A percentile compares a stretch with the other conserved stretches of the same genome.
phyloP scores from a whole-genome alignment of 1,140 invertebrate genomes.

The Drosophila grimshawi region DNA sequence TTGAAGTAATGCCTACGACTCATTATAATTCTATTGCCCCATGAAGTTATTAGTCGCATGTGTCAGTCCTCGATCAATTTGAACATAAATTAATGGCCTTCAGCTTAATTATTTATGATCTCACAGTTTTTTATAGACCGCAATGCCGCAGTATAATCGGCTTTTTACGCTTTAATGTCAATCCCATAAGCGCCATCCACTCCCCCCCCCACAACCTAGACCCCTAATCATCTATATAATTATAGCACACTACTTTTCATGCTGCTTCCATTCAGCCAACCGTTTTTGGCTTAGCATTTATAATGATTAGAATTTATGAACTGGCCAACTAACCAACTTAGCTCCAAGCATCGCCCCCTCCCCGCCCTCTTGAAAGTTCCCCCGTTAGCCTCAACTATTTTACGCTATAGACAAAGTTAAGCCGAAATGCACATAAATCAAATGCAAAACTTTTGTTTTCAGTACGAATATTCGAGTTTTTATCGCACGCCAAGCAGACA shows the following conservation, averaged over 20 bases:
- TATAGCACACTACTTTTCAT: slow-evolving; percentile 19
- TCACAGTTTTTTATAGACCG: background rate
- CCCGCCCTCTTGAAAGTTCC: slow-evolving; percentile 5
- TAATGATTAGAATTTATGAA: slow-evolving; percentile 75
- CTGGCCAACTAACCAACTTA: slow-evolving; percentile 33
- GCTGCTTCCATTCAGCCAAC: background rate
- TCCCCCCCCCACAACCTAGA: background rate
- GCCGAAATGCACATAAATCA: slow-evolving; percentile 78
- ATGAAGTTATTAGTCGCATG: slow-evolving; percentile 7
- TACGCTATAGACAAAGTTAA: slow-evolving; percentile 75
- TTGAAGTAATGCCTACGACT: background rate
- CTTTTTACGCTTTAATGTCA: slow-evolving; percentile 9
- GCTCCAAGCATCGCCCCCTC: background rate
- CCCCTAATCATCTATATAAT: slow-evolving; percentile 21
- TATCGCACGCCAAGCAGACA: slow-evolving; percentile 65
- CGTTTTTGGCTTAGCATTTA: slow-evolving; percentile 57
- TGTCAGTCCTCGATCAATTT: slow-evolving; percentile 9
- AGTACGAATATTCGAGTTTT: slow-evolving; percentile 54
- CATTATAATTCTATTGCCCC: background rate
- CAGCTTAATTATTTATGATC: slow-evolving; percentile 7
- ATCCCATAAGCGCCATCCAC: background rate
- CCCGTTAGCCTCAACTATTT: slow-evolving; percentile 60
- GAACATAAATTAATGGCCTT: slow-evolving; percentile 3
- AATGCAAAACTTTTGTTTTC: slow-evolving; percentile 75
- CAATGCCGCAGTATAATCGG: background rate